Percentiles rank a stretch among this genome's conserved stretches.
These are phyloP conservation scores for Podarcis siculus DNA, from an alignment of 2,797 vertebrate species.

Conservation along the genomic window DNA sequence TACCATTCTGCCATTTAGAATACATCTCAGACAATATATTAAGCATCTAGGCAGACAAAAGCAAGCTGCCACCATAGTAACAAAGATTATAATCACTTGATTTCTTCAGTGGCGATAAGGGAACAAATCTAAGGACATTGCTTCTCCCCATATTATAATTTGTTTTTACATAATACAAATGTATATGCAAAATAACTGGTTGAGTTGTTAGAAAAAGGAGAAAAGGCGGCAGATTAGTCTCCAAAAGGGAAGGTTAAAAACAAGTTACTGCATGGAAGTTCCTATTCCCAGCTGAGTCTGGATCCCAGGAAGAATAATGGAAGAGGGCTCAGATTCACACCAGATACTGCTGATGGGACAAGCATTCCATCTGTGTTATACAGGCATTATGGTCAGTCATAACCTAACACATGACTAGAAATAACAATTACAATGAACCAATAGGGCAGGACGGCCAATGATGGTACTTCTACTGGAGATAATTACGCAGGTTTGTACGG, in stretches of 20 bases:
- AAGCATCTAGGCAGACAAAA: conserved; percentile 10
- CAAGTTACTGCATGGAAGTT: neutral
- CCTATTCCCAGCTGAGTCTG: neutral
- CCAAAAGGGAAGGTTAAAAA: neutral
- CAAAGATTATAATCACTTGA: neutral
- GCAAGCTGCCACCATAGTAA: conserved; percentile 2
- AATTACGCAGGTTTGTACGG: neutral
- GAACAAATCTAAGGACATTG: neutral
- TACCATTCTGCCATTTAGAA: conserved; percentile 7
- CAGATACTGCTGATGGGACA: neutral
- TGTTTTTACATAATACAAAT: neutral
- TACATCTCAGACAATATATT: conserved; percentile 11
- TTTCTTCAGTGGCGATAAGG: fast-evolving
- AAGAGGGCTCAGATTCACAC: neutral
- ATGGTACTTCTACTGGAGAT: neutral
- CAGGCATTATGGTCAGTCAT: neutral
- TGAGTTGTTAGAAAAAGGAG: neutral
- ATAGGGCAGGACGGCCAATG: neutral
- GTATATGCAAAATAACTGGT: neutral
- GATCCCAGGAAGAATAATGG: neutral
- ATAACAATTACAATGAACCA: neutral
- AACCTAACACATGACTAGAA: neutral
- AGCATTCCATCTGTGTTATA: neutral
- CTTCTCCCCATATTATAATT: neutral
- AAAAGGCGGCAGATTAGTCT: neutral